Evolutionary conservation across 2,888 invertebrate species (phyloP).

Genomic region (Cephus pygmeus): DNA sequence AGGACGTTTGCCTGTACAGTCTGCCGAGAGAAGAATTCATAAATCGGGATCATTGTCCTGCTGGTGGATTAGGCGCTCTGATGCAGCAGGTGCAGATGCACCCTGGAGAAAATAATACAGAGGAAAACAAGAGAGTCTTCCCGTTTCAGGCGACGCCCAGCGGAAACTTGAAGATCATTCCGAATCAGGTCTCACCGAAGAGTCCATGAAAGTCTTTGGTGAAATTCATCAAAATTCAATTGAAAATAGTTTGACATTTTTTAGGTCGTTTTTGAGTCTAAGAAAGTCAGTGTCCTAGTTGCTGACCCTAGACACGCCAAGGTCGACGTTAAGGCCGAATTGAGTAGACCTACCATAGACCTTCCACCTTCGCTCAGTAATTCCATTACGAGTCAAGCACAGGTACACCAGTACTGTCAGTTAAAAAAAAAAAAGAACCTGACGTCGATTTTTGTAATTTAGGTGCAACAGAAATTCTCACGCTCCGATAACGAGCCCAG

Average conservation of each 20-base stretch:
- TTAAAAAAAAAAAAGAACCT: not conserved
- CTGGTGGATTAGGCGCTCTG: constrained; percentile 31
- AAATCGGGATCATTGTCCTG: not conserved
- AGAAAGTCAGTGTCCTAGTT: constrained; percentile 75
- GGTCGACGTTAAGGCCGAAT: constrained; percentile 69
- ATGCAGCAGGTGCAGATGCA: constrained; percentile 46
- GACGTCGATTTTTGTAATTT: not conserved
- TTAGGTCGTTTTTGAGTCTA: constrained; percentile 77
- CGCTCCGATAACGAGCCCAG: constrained; percentile 36
- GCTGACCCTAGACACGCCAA: constrained; percentile 76
- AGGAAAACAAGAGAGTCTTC: constrained; percentile 62
- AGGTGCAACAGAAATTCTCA: constrained; percentile 38
- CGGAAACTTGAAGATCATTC: constrained; percentile 76
- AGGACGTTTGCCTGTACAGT: not conserved
- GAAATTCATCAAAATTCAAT: not conserved
- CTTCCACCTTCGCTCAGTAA: constrained; percentile 41
- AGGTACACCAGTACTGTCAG: constrained; percentile 18
- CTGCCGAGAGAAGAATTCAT: not conserved
- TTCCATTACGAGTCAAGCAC: constrained; percentile 47
- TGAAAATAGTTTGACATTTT: constrained; percentile 22
- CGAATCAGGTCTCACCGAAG: constrained; percentile 71
- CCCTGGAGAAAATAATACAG: constrained; percentile 31
- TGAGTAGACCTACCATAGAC: constrained; percentile 37
- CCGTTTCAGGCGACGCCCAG: constrained; percentile 77
- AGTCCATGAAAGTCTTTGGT: not conserved